phyloP scores from a whole-genome alignment of 2,113 vertebrate species.

The Plecturocebus donacophilus region DNA sequence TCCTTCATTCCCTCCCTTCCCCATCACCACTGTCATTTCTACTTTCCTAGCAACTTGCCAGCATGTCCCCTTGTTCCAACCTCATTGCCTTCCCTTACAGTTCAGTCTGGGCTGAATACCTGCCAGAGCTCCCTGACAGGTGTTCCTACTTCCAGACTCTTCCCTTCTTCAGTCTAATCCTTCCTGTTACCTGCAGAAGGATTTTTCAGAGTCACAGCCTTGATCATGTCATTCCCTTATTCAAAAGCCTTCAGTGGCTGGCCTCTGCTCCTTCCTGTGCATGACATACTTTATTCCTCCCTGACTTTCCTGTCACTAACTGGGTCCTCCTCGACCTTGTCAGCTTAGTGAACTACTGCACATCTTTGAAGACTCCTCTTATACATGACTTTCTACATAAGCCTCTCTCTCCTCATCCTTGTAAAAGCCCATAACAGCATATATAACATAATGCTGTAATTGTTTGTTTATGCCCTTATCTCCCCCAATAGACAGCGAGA shows the following conservation, averaged over 20 bases:
- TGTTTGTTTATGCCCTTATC: conserved; percentile 37
- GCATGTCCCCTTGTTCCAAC: neutral
- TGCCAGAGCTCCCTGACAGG: neutral
- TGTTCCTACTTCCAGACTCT: neutral
- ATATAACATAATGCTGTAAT: conserved; percentile 21
- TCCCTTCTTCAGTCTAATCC: neutral
- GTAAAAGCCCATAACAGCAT: neutral
- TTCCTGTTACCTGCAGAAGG: neutral
- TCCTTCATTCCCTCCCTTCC: neutral
- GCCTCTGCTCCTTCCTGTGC: neutral
- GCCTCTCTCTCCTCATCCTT: neutral
- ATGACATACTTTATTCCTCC: neutral
- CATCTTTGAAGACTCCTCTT: neutral
- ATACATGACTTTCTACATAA: neutral
- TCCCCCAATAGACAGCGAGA: conserved; percentile 21
- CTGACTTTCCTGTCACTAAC: neutral
- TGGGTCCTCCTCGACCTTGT: neutral
- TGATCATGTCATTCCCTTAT: neutral
- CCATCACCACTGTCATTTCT: neutral
- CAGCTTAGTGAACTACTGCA: neutral
- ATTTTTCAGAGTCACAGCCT: neutral
- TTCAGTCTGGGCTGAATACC: neutral
- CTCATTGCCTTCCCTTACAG: neutral
- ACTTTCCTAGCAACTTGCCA: neutral
- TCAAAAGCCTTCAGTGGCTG: neutral